A percentile compares a stretch with the other conserved stretches of the same genome.
phyloP scores from a whole-genome alignment of 2,888 invertebrate species.

The Allacma fusca region DNA sequence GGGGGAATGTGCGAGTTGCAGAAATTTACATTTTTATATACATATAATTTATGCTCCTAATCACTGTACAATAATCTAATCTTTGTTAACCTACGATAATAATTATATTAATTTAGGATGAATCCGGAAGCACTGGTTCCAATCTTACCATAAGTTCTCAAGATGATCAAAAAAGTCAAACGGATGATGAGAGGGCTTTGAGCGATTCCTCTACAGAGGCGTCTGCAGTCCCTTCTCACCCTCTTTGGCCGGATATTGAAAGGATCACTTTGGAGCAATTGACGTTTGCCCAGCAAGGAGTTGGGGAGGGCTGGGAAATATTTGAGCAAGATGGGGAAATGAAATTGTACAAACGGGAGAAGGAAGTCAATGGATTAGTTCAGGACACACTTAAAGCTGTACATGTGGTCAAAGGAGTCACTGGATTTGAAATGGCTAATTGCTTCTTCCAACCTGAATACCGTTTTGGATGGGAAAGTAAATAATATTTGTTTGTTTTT shows the following conservation, averaged over 20 bases:
- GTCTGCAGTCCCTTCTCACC: neutral
- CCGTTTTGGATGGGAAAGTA: slow-evolving; percentile 37
- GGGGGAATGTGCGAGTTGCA: too few relatives aligned
- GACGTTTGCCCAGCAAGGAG: slow-evolving; percentile 27
- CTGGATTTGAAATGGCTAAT: slow-evolving; percentile 28
- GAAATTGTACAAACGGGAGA: slow-evolving; percentile 34
- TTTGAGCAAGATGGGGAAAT: slow-evolving; percentile 33
- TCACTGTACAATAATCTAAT: too few relatives aligned
- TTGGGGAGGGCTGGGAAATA: slow-evolving; percentile 33
- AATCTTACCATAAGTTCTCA: neutral
- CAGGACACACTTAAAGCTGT: slow-evolving; percentile 34
- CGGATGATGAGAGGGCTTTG: neutral
- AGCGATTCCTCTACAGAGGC: neutral
- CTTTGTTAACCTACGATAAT: neutral
- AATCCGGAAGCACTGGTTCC: neutral
- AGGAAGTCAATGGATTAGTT: slow-evolving; percentile 27
- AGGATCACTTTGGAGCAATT: slow-evolving; percentile 23
- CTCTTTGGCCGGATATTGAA: slow-evolving; percentile 24
- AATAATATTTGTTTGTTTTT: neutral
- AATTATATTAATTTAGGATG: neutral
- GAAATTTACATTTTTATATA: too few relatives aligned
- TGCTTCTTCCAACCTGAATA: slow-evolving; percentile 30
- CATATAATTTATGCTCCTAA: too few relatives aligned
- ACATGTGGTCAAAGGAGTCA: slow-evolving; percentile 29
- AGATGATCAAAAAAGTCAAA: neutral